These are phyloP conservation scores for Chanos chanos DNA, from an alignment of 2,797 vertebrate genomes.

Conservation along the genomic window DNA sequence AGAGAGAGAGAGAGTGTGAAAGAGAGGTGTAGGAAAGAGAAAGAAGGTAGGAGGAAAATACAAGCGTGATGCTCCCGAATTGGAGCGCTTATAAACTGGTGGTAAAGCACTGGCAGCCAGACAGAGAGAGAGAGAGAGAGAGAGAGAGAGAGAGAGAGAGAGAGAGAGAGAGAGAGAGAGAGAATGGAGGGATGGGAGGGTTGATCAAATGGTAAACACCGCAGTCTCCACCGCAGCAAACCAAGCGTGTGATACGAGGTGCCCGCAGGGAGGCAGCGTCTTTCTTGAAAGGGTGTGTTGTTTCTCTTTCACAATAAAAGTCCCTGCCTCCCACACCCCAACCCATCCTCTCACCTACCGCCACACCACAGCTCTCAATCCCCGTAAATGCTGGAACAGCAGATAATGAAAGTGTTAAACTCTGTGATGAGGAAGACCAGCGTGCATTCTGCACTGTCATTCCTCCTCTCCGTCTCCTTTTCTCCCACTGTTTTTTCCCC, in stretches of 20 bases:
- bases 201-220: slow-evolving; percentile 72
- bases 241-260: slow-evolving; percentile 61
- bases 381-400: no score
- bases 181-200: slow-evolving; percentile 19
- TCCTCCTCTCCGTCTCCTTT: no score
- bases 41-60: slow-evolving; percentile 18
- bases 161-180: not conserved
- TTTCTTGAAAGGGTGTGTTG: not conserved
- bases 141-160: not conserved
- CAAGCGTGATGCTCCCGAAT: slow-evolving; percentile 41
- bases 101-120: not conserved
- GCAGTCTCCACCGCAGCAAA: slow-evolving; percentile 79
- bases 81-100: not conserved
- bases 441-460: no score
- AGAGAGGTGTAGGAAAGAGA: not conserved
- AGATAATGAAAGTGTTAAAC: no score
- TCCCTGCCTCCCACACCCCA: no score
- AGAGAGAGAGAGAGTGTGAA: not conserved
- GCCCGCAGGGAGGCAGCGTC: not conserved
- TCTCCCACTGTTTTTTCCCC: no score
- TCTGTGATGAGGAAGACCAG: no score
- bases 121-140: not conserved
- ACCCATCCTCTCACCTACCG: no score
- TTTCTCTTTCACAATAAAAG: slow-evolving; percentile 14
- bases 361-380: no score